Conservation (phyloP, 2,113 vertebrate species). For the Oplegnathus fasciatus region DNA sequence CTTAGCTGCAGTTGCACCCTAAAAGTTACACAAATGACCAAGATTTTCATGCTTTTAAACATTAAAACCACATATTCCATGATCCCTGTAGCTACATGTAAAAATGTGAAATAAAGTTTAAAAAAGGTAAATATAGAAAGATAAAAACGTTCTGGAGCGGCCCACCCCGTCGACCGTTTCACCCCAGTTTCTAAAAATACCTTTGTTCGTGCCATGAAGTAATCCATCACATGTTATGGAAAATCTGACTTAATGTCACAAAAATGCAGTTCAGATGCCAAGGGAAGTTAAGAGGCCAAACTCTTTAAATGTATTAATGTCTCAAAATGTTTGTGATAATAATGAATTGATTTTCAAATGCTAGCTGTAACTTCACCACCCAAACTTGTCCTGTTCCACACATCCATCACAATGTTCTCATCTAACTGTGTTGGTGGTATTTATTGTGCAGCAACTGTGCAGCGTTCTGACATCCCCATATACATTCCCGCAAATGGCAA, state of each 20-base stretch:
- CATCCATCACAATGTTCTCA: slow-evolving; percentile 12
- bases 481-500: slow-evolving; percentile 61
- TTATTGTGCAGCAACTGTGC: slow-evolving; percentile 25
- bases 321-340: slow-evolving; percentile 18
- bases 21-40: too few relatives aligned
- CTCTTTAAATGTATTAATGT: slow-evolving; percentile 38
- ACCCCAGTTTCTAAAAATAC: slow-evolving; percentile 52
- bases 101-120: slow-evolving; percentile 4
- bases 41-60: background rate
- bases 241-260: slow-evolving; percentile 60
- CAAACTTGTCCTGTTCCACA: background rate
- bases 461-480: slow-evolving; percentile 48
- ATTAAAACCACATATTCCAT: background rate
- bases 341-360: background rate
- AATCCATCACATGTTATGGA: slow-evolving; percentile 50
- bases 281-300: slow-evolving; percentile 33
- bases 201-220: slow-evolving; percentile 38
- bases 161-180: background rate
- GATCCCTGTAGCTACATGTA: background rate
- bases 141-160: slow-evolving; percentile 2
- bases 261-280: slow-evolving; percentile 43
- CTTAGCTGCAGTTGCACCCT: too few relatives aligned
- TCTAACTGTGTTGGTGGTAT: slow-evolving; percentile 20
- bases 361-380: background rate
- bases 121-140: background rate